These are phyloP conservation scores for Hipposideros larvatus DNA, from an alignment of 2,797 vertebrate species.

Conservation along the genomic window DNA sequence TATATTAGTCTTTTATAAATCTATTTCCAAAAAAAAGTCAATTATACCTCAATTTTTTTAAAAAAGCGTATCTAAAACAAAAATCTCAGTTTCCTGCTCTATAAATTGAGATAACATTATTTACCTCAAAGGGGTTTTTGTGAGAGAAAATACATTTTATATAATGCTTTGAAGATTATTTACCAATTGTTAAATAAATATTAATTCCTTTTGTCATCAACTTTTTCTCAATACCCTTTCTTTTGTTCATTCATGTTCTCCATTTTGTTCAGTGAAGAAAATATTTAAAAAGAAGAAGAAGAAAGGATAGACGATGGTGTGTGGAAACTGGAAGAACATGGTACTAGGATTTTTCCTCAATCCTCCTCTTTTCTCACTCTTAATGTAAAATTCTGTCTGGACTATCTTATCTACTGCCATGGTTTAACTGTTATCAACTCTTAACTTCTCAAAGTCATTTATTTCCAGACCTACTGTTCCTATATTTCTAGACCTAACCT, in stretches of 20 bases:
- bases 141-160: constrained; percentile 36
- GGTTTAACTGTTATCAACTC: not conserved
- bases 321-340: not conserved
- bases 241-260: constrained; percentile 41
- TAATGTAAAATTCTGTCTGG: not conserved
- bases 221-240: not conserved
- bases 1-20: not conserved
- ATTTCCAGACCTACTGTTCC: not conserved
- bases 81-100: not conserved
- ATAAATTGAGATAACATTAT: not conserved
- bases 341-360: constrained; percentile 6
- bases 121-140: constrained; percentile 37
- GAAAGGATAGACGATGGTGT: not conserved
- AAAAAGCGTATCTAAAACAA: not conserved
- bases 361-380: constrained; percentile 11
- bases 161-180: not conserved
- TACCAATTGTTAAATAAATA: constrained; percentile 22
- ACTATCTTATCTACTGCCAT: not conserved
- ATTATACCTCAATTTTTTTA: not conserved
- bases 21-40: not conserved
- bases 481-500: not conserved
- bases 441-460: not conserved
- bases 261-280: constrained; percentile 7
- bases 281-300: constrained; percentile 37
- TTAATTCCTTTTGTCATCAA: not conserved